Conservation (phyloP, 2,888 invertebrate genomes). For the Megaustenia siamemsis region DNA sequence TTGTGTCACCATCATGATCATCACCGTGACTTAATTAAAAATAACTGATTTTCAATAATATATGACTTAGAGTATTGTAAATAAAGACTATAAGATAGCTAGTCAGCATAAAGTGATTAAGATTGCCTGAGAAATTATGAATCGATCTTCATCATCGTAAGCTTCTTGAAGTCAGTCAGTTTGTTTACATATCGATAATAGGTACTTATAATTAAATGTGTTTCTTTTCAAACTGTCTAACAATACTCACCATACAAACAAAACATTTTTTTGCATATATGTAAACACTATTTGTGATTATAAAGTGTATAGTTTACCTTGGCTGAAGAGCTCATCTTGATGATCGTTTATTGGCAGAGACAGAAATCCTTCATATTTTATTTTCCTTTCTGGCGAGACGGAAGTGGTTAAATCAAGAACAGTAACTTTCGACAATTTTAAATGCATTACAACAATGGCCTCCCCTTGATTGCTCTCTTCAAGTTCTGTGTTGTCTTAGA, state of each 20-base stretch:
- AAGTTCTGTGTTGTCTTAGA: too few relatives aligned
- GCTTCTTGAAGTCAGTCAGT: background rate
- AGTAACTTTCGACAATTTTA: too few relatives aligned
- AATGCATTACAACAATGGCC: too few relatives aligned
- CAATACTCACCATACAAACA: background rate
- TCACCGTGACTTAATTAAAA: background rate
- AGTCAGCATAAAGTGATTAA: background rate
- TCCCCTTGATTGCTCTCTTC: too few relatives aligned
- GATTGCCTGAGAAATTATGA: background rate
- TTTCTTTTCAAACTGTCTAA: background rate
- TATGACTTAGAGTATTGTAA: background rate
- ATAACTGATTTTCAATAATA: background rate
- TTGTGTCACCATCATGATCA: background rate
- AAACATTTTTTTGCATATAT: background rate
- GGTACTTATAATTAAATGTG: background rate
- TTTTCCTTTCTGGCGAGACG: constrained; percentile 34
- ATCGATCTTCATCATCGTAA: background rate
- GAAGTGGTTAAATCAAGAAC: too few relatives aligned
- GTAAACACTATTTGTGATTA: too few relatives aligned
- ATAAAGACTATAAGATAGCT: background rate
- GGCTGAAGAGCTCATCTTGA: constrained; percentile 44
- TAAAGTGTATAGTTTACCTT: constrained; percentile 15
- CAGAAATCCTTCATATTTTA: background rate
- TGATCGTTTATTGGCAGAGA: background rate
- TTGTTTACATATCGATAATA: constrained; percentile 33